These are phyloP conservation scores for Corythornis cristatus DNA, from an alignment of 2,113 vertebrate genomes.

Conservation along the genomic window DNA sequence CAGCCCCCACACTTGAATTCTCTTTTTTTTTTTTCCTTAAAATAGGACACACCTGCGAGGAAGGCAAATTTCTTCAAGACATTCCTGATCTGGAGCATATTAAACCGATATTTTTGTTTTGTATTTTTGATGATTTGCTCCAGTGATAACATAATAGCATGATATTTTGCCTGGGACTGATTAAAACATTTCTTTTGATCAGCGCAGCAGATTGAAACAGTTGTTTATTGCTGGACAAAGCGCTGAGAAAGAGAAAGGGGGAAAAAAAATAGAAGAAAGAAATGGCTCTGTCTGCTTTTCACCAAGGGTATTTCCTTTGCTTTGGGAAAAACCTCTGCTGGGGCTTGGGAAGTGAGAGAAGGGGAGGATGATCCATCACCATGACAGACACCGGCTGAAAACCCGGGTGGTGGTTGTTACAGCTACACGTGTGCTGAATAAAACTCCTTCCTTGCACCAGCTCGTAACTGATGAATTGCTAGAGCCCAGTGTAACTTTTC, in stretches of 20 bases:
- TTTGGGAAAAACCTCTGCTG: background rate
- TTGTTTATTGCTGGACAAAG: slow-evolving; percentile 66
- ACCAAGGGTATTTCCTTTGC: background rate
- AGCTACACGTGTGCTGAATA: background rate
- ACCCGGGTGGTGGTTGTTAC: background rate
- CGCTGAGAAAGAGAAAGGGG: background rate
- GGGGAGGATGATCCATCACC: background rate
- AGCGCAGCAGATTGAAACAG: slow-evolving; percentile 44
- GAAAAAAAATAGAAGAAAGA: background rate
- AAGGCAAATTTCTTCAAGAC: slow-evolving; percentile 37
- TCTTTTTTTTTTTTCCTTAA: slow-evolving; percentile 29
- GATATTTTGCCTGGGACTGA: slow-evolving; percentile 68
- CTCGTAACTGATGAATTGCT: background rate
- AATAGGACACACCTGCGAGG: slow-evolving; percentile 65
- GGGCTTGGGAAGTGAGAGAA: background rate
- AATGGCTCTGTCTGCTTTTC: background rate
- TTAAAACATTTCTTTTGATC: slow-evolving; percentile 71
- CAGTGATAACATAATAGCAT: slow-evolving; percentile 63
- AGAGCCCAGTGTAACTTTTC: background rate
- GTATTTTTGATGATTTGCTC: slow-evolving; percentile 66
- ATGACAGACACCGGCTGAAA: slow-evolving; percentile 35
- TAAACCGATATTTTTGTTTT: slow-evolving; percentile 64
- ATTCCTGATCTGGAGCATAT: slow-evolving; percentile 58
- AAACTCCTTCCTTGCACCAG: background rate
- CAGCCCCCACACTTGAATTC: slow-evolving; percentile 16